Conservation (phyloP, 2,888 invertebrate genomes). For the Tetropium fuscum region DNA sequence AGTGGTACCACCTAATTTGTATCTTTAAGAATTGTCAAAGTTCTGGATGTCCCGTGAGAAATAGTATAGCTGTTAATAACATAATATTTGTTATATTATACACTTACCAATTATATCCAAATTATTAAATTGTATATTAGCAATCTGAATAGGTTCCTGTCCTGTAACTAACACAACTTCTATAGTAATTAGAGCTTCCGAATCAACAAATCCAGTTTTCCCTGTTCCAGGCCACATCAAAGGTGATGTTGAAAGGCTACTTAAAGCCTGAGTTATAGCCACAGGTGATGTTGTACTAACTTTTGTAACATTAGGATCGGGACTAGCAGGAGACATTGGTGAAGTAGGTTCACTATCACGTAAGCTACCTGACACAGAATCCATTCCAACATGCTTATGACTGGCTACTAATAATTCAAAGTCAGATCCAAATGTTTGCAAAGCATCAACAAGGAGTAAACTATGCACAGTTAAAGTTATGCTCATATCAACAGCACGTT, state of each 20-base stretch:
- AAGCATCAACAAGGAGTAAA: conserved; percentile 91
- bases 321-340: conserved; percentile 85
- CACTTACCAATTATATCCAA: conserved; percentile 89
- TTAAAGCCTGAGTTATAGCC: conserved; percentile 71
- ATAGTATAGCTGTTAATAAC: no score
- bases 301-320: conserved; percentile 66
- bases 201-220: conserved; percentile 63
- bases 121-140: conserved; percentile 93
- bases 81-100: no score
- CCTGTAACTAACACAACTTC: conserved; percentile 81
- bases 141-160: conserved; percentile 72
- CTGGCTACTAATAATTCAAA: conserved; percentile 95
- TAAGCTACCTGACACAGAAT: conserved; percentile 92
- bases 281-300: conserved; percentile 67
- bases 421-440: conserved; percentile 95
- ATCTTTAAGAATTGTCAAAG: no score
- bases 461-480: conserved; percentile 92
- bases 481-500: conserved; percentile 80
- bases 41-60: no score
- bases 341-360: conserved; percentile 93
- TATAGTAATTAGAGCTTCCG: conserved; percentile 82
- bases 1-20: no score
- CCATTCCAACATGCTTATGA: conserved; percentile 95
- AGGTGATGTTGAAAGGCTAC: conserved; percentile 59
- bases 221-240: conserved; percentile 43